phyloP scores from a whole-genome alignment of 1,140 invertebrate species.

The Callitettix versicolor region DNA sequence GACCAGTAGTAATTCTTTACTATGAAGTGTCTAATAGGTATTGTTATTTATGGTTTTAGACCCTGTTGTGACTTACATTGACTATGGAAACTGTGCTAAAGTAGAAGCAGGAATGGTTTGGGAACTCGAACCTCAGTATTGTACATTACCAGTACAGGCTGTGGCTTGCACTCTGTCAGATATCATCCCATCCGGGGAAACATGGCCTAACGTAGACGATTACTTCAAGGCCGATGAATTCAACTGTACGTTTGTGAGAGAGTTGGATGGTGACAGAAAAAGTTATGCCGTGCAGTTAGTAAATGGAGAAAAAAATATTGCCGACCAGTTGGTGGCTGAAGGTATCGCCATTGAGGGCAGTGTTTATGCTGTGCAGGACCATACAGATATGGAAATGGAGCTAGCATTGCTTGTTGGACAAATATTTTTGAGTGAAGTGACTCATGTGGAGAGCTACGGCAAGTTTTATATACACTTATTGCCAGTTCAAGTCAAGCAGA shows the following conservation, averaged over 20 bases:
- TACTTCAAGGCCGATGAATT: slow-evolving; percentile 47
- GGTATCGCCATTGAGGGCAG: slow-evolving; percentile 31
- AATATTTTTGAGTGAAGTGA: too few relatives aligned
- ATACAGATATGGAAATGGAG: too few relatives aligned
- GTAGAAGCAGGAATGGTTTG: slow-evolving; percentile 50
- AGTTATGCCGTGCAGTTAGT: slow-evolving; percentile 41
- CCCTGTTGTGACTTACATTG: slow-evolving; percentile 51
- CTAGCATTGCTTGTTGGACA: too few relatives aligned
- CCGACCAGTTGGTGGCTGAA: slow-evolving; percentile 32
- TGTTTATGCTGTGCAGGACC: slow-evolving; percentile 6
- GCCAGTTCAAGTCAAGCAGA: too few relatives aligned
- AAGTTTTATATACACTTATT: too few relatives aligned
- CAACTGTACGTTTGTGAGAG: slow-evolving; percentile 35
- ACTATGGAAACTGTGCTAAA: slow-evolving; percentile 58
- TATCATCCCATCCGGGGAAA: slow-evolving; percentile 39
- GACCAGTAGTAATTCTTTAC: too few relatives aligned
- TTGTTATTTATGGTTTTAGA: slow-evolving; percentile 3
- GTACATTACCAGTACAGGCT: slow-evolving; percentile 53
- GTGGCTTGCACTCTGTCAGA: slow-evolving; percentile 50
- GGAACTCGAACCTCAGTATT: slow-evolving; percentile 49
- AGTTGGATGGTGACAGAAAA: slow-evolving; percentile 32
- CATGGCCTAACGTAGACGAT: slow-evolving; percentile 35
- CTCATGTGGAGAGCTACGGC: too few relatives aligned
- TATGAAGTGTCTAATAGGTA: too few relatives aligned
- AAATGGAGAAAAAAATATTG: slow-evolving; percentile 34